Evolutionary conservation across 2,797 vertebrate species (phyloP).

Genomic region (Phalanger gymnotis): DNA sequence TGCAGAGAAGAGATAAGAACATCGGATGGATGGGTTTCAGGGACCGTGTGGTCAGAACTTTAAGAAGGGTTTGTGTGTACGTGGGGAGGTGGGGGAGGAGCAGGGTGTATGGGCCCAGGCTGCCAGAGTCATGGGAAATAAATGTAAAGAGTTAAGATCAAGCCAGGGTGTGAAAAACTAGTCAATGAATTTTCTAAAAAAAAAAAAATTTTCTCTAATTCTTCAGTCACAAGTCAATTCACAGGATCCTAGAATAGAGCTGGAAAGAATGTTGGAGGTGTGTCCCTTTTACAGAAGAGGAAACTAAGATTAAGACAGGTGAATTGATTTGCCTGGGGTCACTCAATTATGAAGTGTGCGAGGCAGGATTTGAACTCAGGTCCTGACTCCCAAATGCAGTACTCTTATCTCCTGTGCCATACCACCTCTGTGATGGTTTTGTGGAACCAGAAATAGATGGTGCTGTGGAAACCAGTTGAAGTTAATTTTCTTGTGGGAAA

Average conservation of each 20-base stretch:
- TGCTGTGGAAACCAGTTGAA: neutral
- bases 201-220: neutral
- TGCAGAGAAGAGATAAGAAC: neutral
- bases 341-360: neutral
- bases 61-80: neutral
- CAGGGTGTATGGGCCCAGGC: too few relatives aligned
- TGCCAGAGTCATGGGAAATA: neutral
- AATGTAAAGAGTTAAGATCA: neutral
- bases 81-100: too few relatives aligned
- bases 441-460: neutral
- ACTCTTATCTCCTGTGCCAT: neutral
- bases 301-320: neutral
- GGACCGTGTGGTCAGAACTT: neutral
- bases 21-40: neutral
- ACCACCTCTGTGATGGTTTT: neutral
- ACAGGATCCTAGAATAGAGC: neutral
- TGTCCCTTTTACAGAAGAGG: neutral
- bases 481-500: neutral
- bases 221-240: neutral
- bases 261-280: neutral
- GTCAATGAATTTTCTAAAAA: neutral
- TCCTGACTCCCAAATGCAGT: neutral
- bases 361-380: neutral
- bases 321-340: neutral
- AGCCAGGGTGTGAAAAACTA: neutral